Evolutionary conservation across 2,113 vertebrate species (phyloP), one percentile per base, ranked within the genome.

Genomic region (Ariopsis seemanni): DNA sequence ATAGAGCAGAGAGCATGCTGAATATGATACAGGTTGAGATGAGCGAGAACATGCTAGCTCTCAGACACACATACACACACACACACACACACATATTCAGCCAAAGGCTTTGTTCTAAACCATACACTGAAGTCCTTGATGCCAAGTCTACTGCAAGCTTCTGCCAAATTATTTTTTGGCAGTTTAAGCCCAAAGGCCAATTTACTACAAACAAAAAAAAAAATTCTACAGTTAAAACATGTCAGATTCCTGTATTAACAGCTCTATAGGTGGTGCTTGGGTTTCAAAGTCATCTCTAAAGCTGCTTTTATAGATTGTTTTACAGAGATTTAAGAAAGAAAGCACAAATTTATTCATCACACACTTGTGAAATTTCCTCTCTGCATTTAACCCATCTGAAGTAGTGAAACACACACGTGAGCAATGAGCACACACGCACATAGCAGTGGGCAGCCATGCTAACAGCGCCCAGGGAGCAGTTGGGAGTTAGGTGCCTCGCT

Each of bases 91-190:
- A 55, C 11, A 55, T 1, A 84, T 20, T 84, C 22, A 86, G 42
- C 50, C 57, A 75, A 86, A 79, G 58, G 18, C 78, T 34, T n/a
- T 77, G 9, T 75, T 85, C 48, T 57, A 69, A 83, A 83, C 60
- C 25, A 1, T 67, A 67, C 34, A 50, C 42, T 18, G 50, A 27
- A 25, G 2, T 34, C 27, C 8, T 80, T 27, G 58, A 34, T 80
- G 55, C 27, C 78, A 80, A 58, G 78, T 58, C 77, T 58, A 20
- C 77, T 80, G 1, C 7, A 1, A 9, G 7, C 78, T 80, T 58
- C 78, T 80, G 78, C 78, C 78, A 81, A 81, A 34, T 58, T 11
- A 34, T 60, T 81, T 60, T 20, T 60, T 81, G 78, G 78, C 78
- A 58, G 78, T 81, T 81, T 81, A 81, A 58, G 27, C 27, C 78